Conservation (phyloP, 2,797 vertebrate species). For the Helarctos malayanus region DNA sequence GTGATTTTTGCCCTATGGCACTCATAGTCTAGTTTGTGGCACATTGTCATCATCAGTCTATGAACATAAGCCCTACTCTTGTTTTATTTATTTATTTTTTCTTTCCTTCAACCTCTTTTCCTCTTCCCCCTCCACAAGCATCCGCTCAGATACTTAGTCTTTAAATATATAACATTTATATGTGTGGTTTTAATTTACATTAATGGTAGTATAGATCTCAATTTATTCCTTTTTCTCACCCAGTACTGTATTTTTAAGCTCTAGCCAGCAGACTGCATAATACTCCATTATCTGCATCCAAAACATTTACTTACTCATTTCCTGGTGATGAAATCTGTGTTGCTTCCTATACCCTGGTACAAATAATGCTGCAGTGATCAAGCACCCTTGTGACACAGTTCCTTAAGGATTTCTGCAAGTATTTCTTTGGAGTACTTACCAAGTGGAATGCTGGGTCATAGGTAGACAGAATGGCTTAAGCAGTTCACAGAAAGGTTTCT, state of each 20-base stretch:
- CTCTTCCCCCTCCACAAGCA: neutral
- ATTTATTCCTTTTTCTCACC: neutral
- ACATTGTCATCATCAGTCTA: neutral
- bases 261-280: neutral
- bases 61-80: neutral
- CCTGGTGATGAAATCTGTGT: neutral
- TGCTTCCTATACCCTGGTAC: neutral
- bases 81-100: neutral
- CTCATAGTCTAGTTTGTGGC: neutral
- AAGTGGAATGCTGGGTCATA: neutral
- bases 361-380: neutral
- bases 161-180: neutral
- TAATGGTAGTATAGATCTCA: neutral
- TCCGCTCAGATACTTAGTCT: neutral
- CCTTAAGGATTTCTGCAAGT: neutral
- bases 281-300: neutral
- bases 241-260: slow-evolving; percentile 34
- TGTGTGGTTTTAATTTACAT: neutral
- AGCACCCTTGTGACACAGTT: neutral
- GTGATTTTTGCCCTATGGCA: neutral
- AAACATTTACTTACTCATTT: slow-evolving; percentile 5
- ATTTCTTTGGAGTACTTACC: neutral
- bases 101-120: neutral
- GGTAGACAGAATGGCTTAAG: neutral
- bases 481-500: neutral